These are phyloP conservation scores for Rambutsinella grinnellia DNA, from an alignment of 2,888 invertebrate genomes.

Conservation along the genomic window DNA sequence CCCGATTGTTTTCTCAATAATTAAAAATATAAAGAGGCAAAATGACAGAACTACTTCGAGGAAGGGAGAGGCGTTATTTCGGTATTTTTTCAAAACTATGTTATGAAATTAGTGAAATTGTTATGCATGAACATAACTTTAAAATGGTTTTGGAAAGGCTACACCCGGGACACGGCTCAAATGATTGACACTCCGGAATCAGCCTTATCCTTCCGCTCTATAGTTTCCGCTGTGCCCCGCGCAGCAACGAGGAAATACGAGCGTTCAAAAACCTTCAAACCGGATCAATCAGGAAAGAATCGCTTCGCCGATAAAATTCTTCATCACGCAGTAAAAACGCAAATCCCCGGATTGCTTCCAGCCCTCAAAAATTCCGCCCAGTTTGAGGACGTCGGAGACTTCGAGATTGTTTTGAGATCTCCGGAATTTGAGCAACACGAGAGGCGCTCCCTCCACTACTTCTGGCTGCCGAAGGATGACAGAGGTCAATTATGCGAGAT, in stretches of 20 bases:
- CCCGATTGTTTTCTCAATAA: too few relatives aligned
- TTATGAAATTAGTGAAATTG: background rate
- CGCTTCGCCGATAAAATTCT: constrained; percentile 43
- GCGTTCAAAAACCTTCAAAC: constrained; percentile 22
- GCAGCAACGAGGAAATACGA: constrained; percentile 3
- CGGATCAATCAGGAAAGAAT: constrained; percentile 26
- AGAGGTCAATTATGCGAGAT: constrained; percentile 22
- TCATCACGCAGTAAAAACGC: constrained; percentile 29
- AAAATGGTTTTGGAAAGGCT: too few relatives aligned
- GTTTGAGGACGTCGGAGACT: constrained; percentile 27
- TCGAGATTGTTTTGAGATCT: constrained; percentile 14
- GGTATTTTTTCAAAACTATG: constrained; percentile 2
- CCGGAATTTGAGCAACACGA: constrained; percentile 41
- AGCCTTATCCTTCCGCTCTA: constrained; percentile 31
- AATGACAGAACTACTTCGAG: constrained; percentile 12
- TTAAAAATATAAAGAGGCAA: too few relatives aligned
- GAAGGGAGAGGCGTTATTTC: constrained; percentile 23
- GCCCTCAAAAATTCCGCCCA: constrained; percentile 42
- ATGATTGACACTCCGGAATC: constrained; percentile 45
- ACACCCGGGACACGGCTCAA: constrained; percentile 5
- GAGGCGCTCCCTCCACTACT: constrained; percentile 28
- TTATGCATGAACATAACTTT: background rate
- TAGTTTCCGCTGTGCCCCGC: constrained; percentile 9
- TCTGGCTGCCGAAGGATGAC: constrained; percentile 43
- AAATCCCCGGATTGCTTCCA: constrained; percentile 46